Evolutionary conservation across 2,113 vertebrate genomes (phyloP), one percentile per base, ranked within the genome.

Genomic region (Prochilodus magdalenae): DNA sequence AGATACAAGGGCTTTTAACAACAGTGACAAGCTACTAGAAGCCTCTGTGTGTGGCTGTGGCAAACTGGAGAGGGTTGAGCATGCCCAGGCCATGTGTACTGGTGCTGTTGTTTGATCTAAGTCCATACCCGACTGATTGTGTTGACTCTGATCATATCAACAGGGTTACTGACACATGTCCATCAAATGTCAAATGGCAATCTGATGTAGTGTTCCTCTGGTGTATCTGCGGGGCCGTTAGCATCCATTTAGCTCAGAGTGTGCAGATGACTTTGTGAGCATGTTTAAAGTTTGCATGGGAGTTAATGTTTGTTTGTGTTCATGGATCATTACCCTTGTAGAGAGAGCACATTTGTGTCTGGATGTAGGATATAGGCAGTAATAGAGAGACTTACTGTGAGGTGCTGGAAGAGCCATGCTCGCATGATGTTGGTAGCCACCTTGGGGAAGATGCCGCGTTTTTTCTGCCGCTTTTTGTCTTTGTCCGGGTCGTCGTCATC

Each of bases 351-450:
- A 57, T 60, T 36, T 70, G 51, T 29, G 15, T 29, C 29, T 30
- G 69, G 27, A 30, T 73, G 15, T 47, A n/a, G 47, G 57, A 7
- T 14, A 15, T 47, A 36, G 11, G 14, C 53, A 51, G 36, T 13
- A 40, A 29, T 1, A 80, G 20, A 53, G 29, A 59, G 16, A 62
- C 97, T 97, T 95, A 99, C 98, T 94, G 98, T 99, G 94, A 99
- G 98, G 94, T 99, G 98, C 92, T 99, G 98, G 93, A 99, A 99
- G 83, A 99, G 97, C 98, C 98, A 99, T 0, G 98, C 98, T 94
- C 98, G 96, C 98, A 99, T 99, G 92, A 99, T 99, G 94, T 99
- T 99, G 87, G 98, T 99, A 91, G 98, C 98, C 95, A 99, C 98
- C 95, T 99, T 99, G 87, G 98, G 98, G 89, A 99, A 99, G 93